phyloP scores from a whole-genome alignment of 2,797 vertebrate species.

The Babyrousa celebensis region DNA sequence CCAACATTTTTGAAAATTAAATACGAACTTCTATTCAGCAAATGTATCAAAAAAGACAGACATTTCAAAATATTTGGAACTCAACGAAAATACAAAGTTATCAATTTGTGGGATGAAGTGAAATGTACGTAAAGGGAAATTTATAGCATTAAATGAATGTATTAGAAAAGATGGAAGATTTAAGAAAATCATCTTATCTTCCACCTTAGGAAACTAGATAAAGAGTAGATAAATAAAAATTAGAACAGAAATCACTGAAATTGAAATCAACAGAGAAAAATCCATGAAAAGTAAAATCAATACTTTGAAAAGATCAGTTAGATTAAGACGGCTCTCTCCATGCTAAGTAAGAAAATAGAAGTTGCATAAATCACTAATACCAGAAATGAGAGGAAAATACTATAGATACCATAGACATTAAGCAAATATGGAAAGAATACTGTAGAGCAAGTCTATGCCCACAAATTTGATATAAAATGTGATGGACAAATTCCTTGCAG shows the following conservation, averaged over 20 bases:
- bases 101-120: neutral
- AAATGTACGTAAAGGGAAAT: neutral
- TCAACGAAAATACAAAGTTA: neutral
- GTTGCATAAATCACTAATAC: neutral
- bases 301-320: slow-evolving; percentile 13
- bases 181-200: neutral
- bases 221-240: neutral
- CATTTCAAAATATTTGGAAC: neutral
- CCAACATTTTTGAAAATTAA: neutral
- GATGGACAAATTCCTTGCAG: neutral
- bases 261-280: neutral
- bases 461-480: neutral
- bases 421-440: neutral
- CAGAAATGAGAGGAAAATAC: neutral
- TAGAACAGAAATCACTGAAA: neutral
- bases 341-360: neutral
- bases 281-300: neutral
- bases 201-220: neutral
- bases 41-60: neutral
- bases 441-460: neutral
- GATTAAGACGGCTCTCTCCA: neutral
- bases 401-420: neutral
- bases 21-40: neutral
- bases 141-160: neutral
- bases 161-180: neutral